A percentile compares a stretch with the other conserved stretches of the same genome.
phyloP scores from a whole-genome alignment of 2,888 invertebrate genomes.

The Stenodera caucasica region DNA sequence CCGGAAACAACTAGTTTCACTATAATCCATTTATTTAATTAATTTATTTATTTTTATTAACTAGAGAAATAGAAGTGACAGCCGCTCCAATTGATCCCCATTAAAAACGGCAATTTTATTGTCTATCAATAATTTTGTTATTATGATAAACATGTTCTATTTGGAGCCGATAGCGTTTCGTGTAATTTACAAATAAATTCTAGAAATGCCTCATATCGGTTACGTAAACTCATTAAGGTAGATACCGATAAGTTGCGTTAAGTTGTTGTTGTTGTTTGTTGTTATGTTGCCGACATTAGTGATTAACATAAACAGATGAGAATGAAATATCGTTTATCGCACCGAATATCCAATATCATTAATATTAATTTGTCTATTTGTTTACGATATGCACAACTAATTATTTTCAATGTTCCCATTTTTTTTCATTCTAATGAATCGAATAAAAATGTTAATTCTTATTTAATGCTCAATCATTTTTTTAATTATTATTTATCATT shows the following conservation, averaged over 20 bases:
- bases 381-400: conserved; percentile 41
- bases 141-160: conserved; percentile 41
- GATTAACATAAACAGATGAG: conserved; percentile 39
- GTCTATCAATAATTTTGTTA: conserved; percentile 31
- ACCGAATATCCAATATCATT: conserved; percentile 27
- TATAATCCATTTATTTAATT: conserved; percentile 28
- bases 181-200: conserved; percentile 41
- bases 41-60: conserved; percentile 24
- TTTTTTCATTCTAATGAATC: not conserved
- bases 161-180: conserved; percentile 36
- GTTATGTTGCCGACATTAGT: conserved; percentile 24
- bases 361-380: conserved; percentile 37
- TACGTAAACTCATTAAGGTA: conserved; percentile 36
- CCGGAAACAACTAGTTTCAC: not conserved
- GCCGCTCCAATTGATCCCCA: too few species aligned
- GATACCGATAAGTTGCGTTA: conserved; percentile 27
- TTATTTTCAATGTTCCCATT: too few species aligned
- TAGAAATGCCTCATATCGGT: conserved; percentile 43
- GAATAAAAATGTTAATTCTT: conserved; percentile 2
- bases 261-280: conserved; percentile 29
- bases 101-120: conserved; percentile 40
- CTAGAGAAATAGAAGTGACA: too few species aligned
- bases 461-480: not conserved
- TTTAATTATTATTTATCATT: not conserved
- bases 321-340: conserved; percentile 38